Base-by-base conservation (phyloP, 2,888 invertebrate species). In the Drosophila leonis region DNA sequence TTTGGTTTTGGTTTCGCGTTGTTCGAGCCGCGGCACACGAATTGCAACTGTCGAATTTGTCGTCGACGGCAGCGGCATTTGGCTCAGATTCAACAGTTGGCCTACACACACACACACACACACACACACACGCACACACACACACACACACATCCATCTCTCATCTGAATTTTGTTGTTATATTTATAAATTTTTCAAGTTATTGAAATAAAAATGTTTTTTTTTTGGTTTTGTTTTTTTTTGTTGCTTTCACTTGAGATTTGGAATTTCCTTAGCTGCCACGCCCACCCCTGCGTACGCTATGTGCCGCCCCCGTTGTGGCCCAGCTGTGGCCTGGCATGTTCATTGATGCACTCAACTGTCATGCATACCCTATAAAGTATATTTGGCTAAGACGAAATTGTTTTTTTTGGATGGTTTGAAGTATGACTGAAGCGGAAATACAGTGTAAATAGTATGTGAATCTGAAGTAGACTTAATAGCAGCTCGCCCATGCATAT, bases 31-130 rank as follows among this genome's bases (percentile, higher is more conserved):
- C 89, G 75, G 71, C 75, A 79, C 80, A 77, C 87, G 69, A 81
- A 81, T 85, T 84, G 90, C 87, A 87, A 87, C 87, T 87, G 90
- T 87, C 80, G 83, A 74, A 69, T 70, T 85, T 88, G 88, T 83
- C 83, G 86, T 88, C 73, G 49, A 66, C 46, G 64, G 67, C 60
- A 35, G 62, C 66, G 72, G 60, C 70, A 74, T 71, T 83, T 88
- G 86, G 88, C 84, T 78, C 62, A 65, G 57, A 75, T 74, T 75
- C 75, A 82, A 76, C 70, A 41, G 55, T 29, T 49, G 41, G 41
- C 51, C 29, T 29, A 55, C 27, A 44, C 18, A 61, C 37, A 54
- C 27, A 61, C 44, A 55, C 55, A 41, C 39, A 39, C 39, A 29
- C 8, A 8, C 59, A 33, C 51, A 46, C 46, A 29, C 35, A 55